Evolutionary conservation across 2,113 vertebrate genomes (phyloP).

Genomic region (Arothron firmamentum): DNA sequence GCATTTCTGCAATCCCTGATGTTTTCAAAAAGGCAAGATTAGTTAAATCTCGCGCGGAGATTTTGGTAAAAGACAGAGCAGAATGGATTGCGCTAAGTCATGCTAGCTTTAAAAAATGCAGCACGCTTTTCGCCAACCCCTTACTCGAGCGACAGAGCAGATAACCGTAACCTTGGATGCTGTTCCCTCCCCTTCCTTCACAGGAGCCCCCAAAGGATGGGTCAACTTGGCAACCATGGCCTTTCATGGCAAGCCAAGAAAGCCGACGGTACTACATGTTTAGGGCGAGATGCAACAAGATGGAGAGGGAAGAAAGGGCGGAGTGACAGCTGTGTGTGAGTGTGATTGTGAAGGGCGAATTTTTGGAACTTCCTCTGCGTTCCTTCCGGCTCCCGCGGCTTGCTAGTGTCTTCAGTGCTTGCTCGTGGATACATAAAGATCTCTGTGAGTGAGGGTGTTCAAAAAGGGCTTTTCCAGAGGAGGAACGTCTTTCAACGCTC

Average conservation of each 20-base stretch:
- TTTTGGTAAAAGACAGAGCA: no score
- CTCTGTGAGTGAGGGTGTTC: slow-evolving; percentile 60
- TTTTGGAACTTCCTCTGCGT: slow-evolving; percentile 52
- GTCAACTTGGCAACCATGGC: no score
- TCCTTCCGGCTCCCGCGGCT: slow-evolving; percentile 54
- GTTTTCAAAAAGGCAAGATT: slow-evolving; percentile 37
- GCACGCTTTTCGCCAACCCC: no score
- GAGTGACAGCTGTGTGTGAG: slow-evolving; percentile 11
- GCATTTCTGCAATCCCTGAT: slow-evolving; percentile 21
- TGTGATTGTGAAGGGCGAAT: slow-evolving; percentile 5
- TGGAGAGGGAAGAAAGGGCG: slow-evolving; percentile 4
- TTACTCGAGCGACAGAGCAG: no score
- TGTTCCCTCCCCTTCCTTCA: no score
- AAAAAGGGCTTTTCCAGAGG: slow-evolving; percentile 44
- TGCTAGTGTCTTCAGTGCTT: slow-evolving; percentile 47
- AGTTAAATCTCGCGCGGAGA: slow-evolving; percentile 44
- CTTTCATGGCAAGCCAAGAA: no score
- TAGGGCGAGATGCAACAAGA: slow-evolving; percentile 16
- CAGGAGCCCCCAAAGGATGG: no score
- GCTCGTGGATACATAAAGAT: slow-evolving; percentile 58
- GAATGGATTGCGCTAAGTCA: no score
- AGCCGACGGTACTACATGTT: neutral
- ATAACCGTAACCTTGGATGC: no score
- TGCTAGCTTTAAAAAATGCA: no score
- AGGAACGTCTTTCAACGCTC: no score